phyloP scores from a whole-genome alignment of 2,113 vertebrate genomes.

The Monopterus albus region DNA sequence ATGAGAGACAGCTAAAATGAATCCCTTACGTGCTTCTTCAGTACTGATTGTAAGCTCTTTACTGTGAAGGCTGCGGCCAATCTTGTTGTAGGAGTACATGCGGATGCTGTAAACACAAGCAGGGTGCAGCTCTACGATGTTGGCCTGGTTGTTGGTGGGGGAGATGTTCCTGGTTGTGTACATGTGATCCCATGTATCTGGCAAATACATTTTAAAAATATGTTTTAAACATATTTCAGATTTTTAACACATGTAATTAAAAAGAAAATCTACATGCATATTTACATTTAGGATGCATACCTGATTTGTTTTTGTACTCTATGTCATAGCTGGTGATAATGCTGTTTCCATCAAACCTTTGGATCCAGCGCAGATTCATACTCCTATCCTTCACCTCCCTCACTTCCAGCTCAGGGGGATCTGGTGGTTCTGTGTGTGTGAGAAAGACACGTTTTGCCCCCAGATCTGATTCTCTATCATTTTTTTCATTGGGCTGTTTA shows the following conservation, averaged over 20 bases:
- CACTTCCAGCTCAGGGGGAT: constrained; percentile 96
- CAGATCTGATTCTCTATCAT: too few relatives aligned
- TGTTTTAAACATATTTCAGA: neutral
- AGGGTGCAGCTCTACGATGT: constrained; percentile 96
- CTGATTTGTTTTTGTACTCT: constrained; percentile 99
- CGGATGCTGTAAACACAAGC: constrained; percentile 98
- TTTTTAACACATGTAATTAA: neutral
- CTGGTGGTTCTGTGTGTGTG: constrained; percentile 89
- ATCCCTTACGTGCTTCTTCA: constrained; percentile 91
- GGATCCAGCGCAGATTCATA: constrained; percentile 98
- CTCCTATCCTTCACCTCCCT: constrained; percentile 97
- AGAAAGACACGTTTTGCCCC: too few relatives aligned
- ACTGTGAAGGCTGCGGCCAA: constrained; percentile 96
- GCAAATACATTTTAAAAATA: too few relatives aligned
- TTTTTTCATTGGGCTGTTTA: neutral
- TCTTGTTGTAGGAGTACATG: constrained; percentile 99
- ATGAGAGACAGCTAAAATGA: neutral
- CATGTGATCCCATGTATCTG: constrained; percentile 98
- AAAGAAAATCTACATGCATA: neutral
- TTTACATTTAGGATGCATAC: constrained; percentile 65
- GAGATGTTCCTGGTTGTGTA: constrained; percentile 98
- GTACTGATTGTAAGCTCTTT: constrained; percentile 98
- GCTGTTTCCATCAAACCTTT: constrained; percentile 97
- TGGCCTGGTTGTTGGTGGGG: constrained; percentile 98
- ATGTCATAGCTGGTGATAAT: constrained; percentile 98